Base-by-base conservation (phyloP, 2,797 vertebrate species). In the Aotus griseimembra region DNA sequence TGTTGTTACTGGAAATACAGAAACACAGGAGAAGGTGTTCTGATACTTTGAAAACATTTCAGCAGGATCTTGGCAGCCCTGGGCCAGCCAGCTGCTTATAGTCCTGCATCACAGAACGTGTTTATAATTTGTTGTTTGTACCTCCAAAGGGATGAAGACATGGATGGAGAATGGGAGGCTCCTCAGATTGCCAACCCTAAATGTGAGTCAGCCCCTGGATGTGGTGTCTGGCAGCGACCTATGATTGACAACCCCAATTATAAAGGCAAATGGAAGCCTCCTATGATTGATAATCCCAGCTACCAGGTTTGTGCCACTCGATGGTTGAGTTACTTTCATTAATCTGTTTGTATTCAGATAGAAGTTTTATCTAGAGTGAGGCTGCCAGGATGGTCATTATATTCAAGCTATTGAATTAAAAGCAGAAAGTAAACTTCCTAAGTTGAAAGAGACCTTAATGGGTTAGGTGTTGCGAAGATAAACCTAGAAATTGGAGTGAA, bases 151-250 rank as follows among this genome's bases (percentile, higher is more conserved):
- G 99, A 99, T 97, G 99, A 99, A 98, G 99, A 99, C 96, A 99
- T 99, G 99, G 99, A 99, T 7, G 99, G 99, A 1, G 99, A 99
- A 77, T 99, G 99, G 99, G 99, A 99, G 96, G 99, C 99, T n/a
- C 99, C 99, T 89, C 99, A 99, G 98, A 98, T 99, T 91, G 99
- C 99, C 17, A 99, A 99, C 98, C 99, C 99, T 0, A 99, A 99
- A 96, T 99, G 99, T 76, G 99, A 99, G 98, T 86, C 99, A 0
- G 99, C 99, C 13, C 99, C 99, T 12, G 99, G 99, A 89, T 99
- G 99, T 82, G 99, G 99, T 41, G 97, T 98, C 79, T 99, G 99
- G 99, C 99, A 99, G 86, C 98, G 99, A 4, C 99, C 99, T 0
- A 98, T 99, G 98, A 99, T 99, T 39, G 99, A 99, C 98, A 99